Base-by-base conservation (phyloP, 2,797 vertebrate genomes). In the Labeo calbasu region DNA sequence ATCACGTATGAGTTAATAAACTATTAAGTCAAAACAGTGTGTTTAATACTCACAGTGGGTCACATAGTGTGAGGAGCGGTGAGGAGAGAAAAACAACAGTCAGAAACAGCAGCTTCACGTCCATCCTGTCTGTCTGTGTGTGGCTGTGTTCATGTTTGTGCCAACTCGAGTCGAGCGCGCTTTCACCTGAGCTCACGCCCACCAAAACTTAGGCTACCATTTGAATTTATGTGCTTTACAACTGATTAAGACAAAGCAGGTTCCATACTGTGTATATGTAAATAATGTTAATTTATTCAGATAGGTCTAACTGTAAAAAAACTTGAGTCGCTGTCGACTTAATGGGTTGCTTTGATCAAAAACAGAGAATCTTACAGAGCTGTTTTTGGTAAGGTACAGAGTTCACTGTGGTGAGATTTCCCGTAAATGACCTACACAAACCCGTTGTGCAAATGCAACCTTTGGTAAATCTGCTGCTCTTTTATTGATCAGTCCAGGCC, bases 401-500 rank as follows among this genome's bases (percentile, higher is more conserved):
- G 84, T 83, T 83, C 77, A 85, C 23, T 1, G n/a, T 11, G 2
- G 10, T 53, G 6, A 40, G 12, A 10, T 50, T 85, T 87, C 65
- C 84, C 2, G 50, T 83, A 81, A 87, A 84, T 48, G 59, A 48
- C n/a, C n/a, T 63, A 40, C 72, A 76, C 12, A 77, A 61, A 61
- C 55, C 51, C 48, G 23, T 32, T 87, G 48, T 77, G 80, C 53
- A 78, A 82, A 86, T 66, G 69, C n/a, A 86, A 88, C 87, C 84
- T 88, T 86, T 82, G 84, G 50, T 69, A 50, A 78, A 50, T 46
- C 70, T 80, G 79, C 66, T 48, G 17, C 28, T 43, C 23, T 25
- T 77, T 36, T 82, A 75, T 82, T 72, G 65, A 81, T 77, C 36
- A 15, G 21, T 76, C 12, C 1, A 3, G 19, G 11, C 11, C 19